phyloP scores from a whole-genome alignment of 2,113 vertebrate genomes.

The Crotalus tigris region DNA sequence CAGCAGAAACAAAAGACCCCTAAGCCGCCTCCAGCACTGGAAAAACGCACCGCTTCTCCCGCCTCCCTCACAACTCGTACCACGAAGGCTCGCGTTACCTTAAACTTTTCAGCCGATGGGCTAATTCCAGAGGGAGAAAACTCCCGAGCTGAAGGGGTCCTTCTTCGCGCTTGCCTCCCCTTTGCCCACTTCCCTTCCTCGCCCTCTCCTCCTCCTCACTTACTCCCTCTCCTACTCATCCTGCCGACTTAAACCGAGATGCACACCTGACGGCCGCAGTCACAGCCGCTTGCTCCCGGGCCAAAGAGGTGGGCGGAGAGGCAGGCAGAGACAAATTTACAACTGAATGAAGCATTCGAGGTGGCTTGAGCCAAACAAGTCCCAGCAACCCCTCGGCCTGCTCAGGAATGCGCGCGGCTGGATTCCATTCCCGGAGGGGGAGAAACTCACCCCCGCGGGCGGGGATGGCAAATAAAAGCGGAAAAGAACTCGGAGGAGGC shows the following conservation, averaged over 20 bases:
- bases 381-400: slow-evolving; percentile 1
- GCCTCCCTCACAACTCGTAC: not conserved
- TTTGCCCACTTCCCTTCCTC: slow-evolving; percentile 4
- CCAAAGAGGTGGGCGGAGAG: not conserved
- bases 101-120: not conserved
- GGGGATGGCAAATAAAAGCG: not conserved
- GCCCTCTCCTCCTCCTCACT: not conserved
- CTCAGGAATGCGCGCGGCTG: slow-evolving; percentile 17
- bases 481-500: not conserved
- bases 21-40: too few species aligned
- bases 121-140: not conserved
- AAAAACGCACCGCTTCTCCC: not conserved
- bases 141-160: not conserved
- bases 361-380: slow-evolving; percentile 12
- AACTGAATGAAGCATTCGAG: not conserved
- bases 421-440: slow-evolving; percentile 6
- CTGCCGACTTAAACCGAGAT: not conserved
- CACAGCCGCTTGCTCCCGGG: not conserved
- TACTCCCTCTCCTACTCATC: not conserved
- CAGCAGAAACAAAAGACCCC: not conserved
- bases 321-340: not conserved
- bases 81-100: not conserved
- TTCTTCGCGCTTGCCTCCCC: not conserved
- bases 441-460: not conserved
- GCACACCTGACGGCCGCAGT: not conserved